Percentiles rank a stretch among this genome's conserved stretches.
These are phyloP conservation scores for Fratercula arctica DNA, from an alignment of 2,797 vertebrate genomes.

Conservation along the genomic window DNA sequence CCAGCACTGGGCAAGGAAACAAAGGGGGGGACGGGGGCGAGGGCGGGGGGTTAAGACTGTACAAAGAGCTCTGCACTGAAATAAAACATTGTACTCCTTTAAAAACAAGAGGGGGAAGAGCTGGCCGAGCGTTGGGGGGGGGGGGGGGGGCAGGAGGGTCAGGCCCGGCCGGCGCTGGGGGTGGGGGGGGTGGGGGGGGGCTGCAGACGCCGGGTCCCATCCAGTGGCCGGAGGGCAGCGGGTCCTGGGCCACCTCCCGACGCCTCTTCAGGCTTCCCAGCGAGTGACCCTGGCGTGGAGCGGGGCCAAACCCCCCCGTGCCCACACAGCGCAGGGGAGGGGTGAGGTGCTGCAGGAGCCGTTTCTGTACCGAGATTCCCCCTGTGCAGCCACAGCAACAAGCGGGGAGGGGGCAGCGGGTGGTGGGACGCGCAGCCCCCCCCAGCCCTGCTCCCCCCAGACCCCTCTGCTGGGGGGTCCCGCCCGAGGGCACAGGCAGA, in stretches of 20 bases:
- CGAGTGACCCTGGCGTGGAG: background rate
- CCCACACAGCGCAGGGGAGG: background rate
- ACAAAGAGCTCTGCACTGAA: constrained; percentile 42
- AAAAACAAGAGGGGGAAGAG: background rate
- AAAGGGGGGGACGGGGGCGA: background rate
- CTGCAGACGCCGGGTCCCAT: background rate
- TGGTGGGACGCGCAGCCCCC: background rate
- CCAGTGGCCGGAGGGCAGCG: background rate
- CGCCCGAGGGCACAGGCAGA: background rate
- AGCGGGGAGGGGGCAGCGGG: background rate
- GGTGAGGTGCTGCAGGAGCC: background rate
- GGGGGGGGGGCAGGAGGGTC: background rate
- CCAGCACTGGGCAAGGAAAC: background rate
- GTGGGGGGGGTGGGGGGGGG: background rate
- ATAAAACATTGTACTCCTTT: background rate
- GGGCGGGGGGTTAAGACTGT: constrained; percentile 25
- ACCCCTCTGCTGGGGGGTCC: background rate
- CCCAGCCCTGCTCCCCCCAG: background rate
- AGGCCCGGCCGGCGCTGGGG: background rate
- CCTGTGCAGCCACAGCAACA: background rate
- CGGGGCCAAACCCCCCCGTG: background rate
- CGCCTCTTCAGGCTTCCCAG: accelerated
- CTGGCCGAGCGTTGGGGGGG: background rate
- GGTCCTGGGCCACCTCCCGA: background rate
- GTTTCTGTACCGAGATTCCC: constrained; percentile 7